These are phyloP conservation scores for Troides helena DNA, from an alignment of 2,888 invertebrate genomes.

Conservation along the genomic window DNA sequence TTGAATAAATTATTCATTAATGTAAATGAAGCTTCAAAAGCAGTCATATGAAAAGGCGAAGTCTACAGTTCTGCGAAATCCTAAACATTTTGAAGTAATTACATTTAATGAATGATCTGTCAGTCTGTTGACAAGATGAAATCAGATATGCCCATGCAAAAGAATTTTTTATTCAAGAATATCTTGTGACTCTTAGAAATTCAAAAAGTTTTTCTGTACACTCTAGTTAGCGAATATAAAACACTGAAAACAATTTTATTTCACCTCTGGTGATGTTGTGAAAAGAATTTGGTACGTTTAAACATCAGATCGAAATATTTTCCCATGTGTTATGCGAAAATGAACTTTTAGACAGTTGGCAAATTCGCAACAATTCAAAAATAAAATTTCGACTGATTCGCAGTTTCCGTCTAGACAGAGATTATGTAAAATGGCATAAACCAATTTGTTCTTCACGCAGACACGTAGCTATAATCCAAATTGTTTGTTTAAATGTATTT, in stretches of 20 bases:
- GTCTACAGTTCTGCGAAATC: constrained; percentile 45
- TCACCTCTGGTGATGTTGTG: not conserved
- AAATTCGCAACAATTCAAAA: constrained; percentile 44
- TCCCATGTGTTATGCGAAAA: constrained; percentile 56
- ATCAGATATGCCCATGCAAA: constrained; percentile 48
- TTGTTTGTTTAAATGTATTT: constrained; percentile 32
- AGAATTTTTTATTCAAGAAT: constrained; percentile 11
- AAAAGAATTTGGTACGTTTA: not conserved
- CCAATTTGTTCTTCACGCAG: constrained; percentile 56
- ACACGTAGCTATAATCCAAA: constrained; percentile 35
- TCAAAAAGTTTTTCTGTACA: not conserved
- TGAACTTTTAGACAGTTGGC: constrained; percentile 38
- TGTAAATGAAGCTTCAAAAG: not conserved
- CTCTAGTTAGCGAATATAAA: not conserved
- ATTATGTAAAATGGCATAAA: constrained; percentile 71
- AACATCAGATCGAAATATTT: not conserved
- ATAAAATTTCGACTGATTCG: constrained; percentile 49
- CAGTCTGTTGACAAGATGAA: constrained; percentile 60
- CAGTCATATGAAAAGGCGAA: not conserved
- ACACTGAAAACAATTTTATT: not conserved
- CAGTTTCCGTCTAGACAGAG: constrained; percentile 76
- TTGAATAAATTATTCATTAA: too few species aligned
- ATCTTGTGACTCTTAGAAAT: not conserved
- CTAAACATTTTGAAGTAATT: constrained; percentile 61
- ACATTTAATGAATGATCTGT: constrained; percentile 65